Evolutionary conservation across 2,888 invertebrate genomes (phyloP), one percentile per base, ranked within the genome.

Genomic region (Zaprionus obscuricornis): DNA sequence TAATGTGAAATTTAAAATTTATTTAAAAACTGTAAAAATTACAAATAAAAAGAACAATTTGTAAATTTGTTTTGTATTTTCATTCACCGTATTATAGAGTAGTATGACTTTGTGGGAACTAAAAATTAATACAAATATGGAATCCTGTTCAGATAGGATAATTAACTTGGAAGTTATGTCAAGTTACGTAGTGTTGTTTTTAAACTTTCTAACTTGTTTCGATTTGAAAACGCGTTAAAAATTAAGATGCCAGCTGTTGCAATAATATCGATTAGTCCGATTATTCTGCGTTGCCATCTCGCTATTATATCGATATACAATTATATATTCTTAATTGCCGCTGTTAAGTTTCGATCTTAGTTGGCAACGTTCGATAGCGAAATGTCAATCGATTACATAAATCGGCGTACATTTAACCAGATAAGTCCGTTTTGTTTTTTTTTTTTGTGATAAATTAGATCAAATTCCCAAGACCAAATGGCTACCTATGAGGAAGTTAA

Each of bases 401-500:
- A 46, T 55, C 47, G 54, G 39, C 54, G 39, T 8, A 34, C 26
- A n/a, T 33, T 72, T 46, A 22, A 47, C 34, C n/a, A 69, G 64
- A 40, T 54, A 60, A 40, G 46, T 26, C 31, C 22, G 26, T 18
- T 18, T 4, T 18, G 3, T 18, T 26, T 24, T 11, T 16, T 17
- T 27, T 8, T 17, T 20, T 0, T 7, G 34, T 14, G 36, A 17
- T 3, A 5, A 10, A 6, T 24, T 13, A 7, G 5, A 17, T 33
- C 10, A 22, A 5, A 22, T 24, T 5, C 2, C 11, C 13, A 47
- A 34, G 5, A 13, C 3, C 33, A 18, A 52, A 88, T 90, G 83
- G 91, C 89, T 39, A 88, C 82, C 1, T 91, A 90, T 73, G 91
- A 92, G 27, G 91, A 92, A 72, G 84, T 92, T 1, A 90, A 92